Evolutionary conservation across 2,888 invertebrate species (phyloP), one percentile per base, ranked within the genome.

Genomic region (Trachelus tabidus): DNA sequence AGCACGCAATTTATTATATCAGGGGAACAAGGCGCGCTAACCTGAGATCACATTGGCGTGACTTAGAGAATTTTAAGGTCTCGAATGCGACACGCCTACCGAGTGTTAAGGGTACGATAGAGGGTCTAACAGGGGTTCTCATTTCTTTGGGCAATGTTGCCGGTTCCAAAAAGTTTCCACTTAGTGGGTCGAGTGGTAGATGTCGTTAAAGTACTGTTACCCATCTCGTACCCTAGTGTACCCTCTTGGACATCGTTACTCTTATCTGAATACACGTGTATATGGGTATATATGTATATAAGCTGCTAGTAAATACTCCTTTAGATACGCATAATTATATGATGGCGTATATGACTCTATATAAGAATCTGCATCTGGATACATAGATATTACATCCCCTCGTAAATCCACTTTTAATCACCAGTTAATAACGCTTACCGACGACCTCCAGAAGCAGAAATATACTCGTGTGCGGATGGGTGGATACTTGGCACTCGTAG

Each of bases 401-500:
- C 23, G 40, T 56, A 56, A 56, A 56, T 56, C 23, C 40, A 56
- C 40, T 23, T 56, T 56, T 56, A 56, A 56, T 56, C 40, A 56
- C 40, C 40, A 56, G 40, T 56, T 56, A 56, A 56, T 83, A 80
- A 84, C 83, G 94, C 96, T 95, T 93, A 97, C 97, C 97, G 79
- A 97, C 96, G 85, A 97, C 97, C 90, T 96, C 95, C 84, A 97
- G 94, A 87, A 95, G 94, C 85, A 97, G 93, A 92, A 97, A 97
- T 93, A 97, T 96, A 92, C 97, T 97, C 82, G 96, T 96, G 86
- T 97, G 97, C 82, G 97, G 97, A 93, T 97, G 97, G 74, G 97
- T 97, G 40, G 97, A 97, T 79, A 97, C 96, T 93, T 97, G 97
- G 92, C 97, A 97, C 92, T 97, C 97, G 92, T 97, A 97, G 85